Conservation (phyloP, 2,797 vertebrate genomes). For the Scleropages formosus region DNA sequence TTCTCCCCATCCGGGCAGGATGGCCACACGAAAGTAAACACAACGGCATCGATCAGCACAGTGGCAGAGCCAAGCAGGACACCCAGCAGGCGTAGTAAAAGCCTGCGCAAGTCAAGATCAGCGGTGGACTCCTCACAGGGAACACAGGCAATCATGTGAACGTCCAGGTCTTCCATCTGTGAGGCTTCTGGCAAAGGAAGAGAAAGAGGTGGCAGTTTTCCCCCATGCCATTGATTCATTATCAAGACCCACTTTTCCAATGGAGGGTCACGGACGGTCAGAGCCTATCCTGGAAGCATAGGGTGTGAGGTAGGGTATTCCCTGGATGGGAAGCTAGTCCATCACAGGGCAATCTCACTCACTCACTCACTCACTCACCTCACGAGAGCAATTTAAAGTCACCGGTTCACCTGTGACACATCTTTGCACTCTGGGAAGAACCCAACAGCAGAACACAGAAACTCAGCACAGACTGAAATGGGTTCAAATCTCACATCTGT, state of each 20-base stretch:
- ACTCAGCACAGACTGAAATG: too few relatives aligned
- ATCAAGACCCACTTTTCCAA: neutral
- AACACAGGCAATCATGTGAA: constrained; percentile 81
- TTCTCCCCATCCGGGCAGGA: constrained; percentile 66
- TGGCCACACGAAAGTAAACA: constrained; percentile 85
- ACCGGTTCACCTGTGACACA: too few relatives aligned
- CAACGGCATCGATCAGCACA: constrained; percentile 85
- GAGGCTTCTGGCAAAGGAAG: constrained; percentile 57
- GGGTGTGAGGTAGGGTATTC: too few relatives aligned
- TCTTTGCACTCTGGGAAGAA: too few relatives aligned
- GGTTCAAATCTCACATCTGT: too few relatives aligned
- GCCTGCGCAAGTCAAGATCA: constrained; percentile 96
- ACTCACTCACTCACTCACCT: too few relatives aligned
- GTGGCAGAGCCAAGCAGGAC: constrained; percentile 96
- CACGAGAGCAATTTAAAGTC: too few relatives aligned
- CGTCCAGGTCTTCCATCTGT: constrained; percentile 64
- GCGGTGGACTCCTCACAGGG: constrained; percentile 69
- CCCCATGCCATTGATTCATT: neutral
- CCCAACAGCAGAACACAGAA: too few relatives aligned
- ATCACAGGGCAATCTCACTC: too few relatives aligned
- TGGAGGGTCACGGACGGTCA: too few relatives aligned
- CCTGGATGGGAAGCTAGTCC: too few relatives aligned
- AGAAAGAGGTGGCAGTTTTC: neutral
- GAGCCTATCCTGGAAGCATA: too few relatives aligned
- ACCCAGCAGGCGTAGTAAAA: constrained; percentile 95